Conservation (phyloP, 2,797 vertebrate species). For the Oreonectes daqikongensis region DNA sequence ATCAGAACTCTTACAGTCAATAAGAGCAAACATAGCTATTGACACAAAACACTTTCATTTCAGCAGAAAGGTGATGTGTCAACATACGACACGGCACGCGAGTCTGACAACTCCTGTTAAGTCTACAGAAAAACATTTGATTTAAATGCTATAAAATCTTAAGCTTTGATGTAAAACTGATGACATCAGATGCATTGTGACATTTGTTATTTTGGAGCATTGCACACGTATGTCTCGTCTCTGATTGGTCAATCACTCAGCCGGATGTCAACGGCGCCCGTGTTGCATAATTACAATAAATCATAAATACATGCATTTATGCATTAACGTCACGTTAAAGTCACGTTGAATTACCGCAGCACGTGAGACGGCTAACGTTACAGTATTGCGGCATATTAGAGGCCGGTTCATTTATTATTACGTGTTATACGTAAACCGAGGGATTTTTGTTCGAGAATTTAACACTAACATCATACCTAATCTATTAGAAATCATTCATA, state of each 20-base stretch:
- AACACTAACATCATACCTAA: constrained; percentile 26
- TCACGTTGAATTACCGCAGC: constrained; percentile 9
- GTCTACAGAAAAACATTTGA: not conserved
- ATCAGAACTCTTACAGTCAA: not conserved
- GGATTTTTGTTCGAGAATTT: not conserved
- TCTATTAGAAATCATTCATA: not conserved
- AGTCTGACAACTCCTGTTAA: constrained; percentile 19
- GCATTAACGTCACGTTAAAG: not conserved
- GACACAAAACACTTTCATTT: constrained; percentile 32
- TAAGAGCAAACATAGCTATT: not conserved
- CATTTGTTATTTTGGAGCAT: constrained; percentile 23
- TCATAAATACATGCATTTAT: not conserved
- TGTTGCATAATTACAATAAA: constrained; percentile 51
- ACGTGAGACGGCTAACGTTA: constrained; percentile 3
- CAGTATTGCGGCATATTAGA: constrained; percentile 49
- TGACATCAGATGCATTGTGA: not conserved
- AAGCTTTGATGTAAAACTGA: not conserved
- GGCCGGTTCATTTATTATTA: constrained; percentile 6
- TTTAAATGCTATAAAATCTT: not conserved
- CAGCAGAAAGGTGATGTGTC: not conserved
- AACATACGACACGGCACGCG: not conserved
- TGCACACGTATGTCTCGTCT: constrained; percentile 4
- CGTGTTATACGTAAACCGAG: not conserved
- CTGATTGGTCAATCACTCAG: constrained; percentile 42
- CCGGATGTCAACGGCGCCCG: constrained; percentile 75